These are phyloP conservation scores for Dermochelys coriacea DNA, from an alignment of 2,797 vertebrate species.

Conservation along the genomic window DNA sequence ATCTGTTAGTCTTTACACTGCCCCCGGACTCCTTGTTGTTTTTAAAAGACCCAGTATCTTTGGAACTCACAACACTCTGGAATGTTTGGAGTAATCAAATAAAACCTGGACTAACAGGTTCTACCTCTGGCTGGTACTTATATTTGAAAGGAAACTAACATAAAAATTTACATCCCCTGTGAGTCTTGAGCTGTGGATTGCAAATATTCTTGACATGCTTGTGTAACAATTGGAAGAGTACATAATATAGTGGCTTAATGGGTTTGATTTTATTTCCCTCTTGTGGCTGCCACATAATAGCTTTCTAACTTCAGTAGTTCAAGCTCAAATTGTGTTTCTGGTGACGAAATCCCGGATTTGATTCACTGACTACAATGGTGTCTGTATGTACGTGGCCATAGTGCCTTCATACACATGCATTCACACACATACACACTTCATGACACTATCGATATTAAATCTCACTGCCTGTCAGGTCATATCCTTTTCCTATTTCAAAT, in stretches of 20 bases:
- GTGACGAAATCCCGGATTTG: neutral
- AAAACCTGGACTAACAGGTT: neutral
- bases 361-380: neutral
- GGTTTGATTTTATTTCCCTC: neutral
- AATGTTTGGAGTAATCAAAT: neutral
- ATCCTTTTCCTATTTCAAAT: neutral
- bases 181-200: neutral
- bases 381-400: rapidly evolving
- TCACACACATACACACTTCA: neutral
- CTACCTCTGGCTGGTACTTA: neutral
- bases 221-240: neutral
- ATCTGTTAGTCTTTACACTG: no score
- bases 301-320: neutral
- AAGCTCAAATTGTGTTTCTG: neutral
- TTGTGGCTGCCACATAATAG: neutral
- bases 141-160: neutral
- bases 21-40: no score
- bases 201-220: neutral
- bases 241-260: neutral
- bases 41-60: neutral
- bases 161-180: neutral
- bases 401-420: neutral
- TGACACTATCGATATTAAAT: neutral
- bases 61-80: neutral
- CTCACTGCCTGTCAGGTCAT: neutral